Evolutionary conservation across 2,113 vertebrate species (phyloP).

Genomic region (Tetrax tetrax): DNA sequence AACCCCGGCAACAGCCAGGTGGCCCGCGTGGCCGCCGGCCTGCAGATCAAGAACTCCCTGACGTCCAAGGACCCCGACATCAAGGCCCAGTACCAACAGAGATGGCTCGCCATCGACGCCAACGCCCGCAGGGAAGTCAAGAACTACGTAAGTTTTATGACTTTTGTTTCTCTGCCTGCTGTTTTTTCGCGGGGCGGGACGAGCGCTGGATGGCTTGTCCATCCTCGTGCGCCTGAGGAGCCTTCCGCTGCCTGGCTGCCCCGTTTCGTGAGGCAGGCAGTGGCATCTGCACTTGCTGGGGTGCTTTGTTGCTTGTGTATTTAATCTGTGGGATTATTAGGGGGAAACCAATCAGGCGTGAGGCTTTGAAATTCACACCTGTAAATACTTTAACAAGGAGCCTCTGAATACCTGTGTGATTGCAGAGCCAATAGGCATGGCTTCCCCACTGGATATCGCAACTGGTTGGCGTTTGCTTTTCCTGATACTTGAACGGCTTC

Average conservation of each 20-base stretch:
- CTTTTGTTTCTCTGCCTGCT: background rate
- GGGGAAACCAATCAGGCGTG: background rate
- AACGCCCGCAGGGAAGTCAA: conserved; percentile 94
- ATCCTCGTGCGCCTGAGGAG: background rate
- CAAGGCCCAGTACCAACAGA: conserved; percentile 93
- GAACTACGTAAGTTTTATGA: conserved; percentile 84
- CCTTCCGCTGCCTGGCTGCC: background rate
- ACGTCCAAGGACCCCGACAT: conserved; percentile 97
- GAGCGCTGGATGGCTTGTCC: accelerated
- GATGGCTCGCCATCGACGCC: conserved; percentile 96
- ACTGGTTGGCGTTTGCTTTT: background rate
- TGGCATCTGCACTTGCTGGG: accelerated
- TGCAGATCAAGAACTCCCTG: conserved; percentile 98
- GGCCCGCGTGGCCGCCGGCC: conserved; percentile 92
- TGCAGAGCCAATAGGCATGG: accelerated
- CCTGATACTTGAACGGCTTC: background rate
- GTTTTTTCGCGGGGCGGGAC: accelerated
- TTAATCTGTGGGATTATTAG: background rate
- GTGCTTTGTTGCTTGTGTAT: accelerated
- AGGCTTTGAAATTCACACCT: too few species aligned
- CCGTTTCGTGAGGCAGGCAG: accelerated
- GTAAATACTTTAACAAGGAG: background rate
- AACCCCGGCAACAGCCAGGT: conserved; percentile 98
- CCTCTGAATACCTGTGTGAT: accelerated
- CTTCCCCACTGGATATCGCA: background rate